phyloP scores from a whole-genome alignment of 2,113 vertebrate species.

The Morone saxatilis region DNA sequence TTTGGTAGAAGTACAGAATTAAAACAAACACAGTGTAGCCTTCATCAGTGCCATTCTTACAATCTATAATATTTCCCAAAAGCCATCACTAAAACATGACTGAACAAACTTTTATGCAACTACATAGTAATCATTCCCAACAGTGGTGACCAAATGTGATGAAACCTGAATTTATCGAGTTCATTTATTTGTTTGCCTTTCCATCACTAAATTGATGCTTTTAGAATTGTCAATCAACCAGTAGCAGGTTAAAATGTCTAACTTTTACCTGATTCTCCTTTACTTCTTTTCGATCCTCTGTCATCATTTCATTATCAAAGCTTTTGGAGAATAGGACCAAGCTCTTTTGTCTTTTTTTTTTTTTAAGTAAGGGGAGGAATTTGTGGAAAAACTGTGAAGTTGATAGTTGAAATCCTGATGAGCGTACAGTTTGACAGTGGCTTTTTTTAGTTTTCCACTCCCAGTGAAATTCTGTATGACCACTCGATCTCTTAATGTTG shows the following conservation, averaged over 20 bases:
- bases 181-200: conserved; percentile 22
- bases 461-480: conserved; percentile 2
- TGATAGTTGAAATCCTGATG: not conserved
- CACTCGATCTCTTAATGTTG: conserved; percentile 38
- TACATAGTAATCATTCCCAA: conserved; percentile 48
- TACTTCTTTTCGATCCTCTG: conserved; percentile 44
- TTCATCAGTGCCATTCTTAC: conserved; percentile 15
- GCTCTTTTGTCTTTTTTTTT: conserved; percentile 16
- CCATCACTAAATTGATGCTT: conserved; percentile 2
- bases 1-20: not conserved
- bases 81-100: conserved; percentile 14
- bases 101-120: not conserved
- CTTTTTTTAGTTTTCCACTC: not conserved
- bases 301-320: conserved; percentile 1
- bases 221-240: conserved; percentile 30
- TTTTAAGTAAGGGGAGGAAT: conserved; percentile 16
- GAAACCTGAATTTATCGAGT: conserved; percentile 7
- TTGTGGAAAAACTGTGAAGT: conserved; percentile 30
- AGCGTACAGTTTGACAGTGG: not conserved
- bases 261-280: conserved; percentile 19
- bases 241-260: not conserved
- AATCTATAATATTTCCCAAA: not conserved
- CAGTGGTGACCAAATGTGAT: conserved; percentile 42
- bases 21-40: conserved; percentile 23
- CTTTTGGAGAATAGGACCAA: conserved; percentile 47